Evolutionary conservation across 2,888 invertebrate genomes (phyloP), one percentile per base, ranked within the genome.

Genomic region (Erebia ligea): DNA sequence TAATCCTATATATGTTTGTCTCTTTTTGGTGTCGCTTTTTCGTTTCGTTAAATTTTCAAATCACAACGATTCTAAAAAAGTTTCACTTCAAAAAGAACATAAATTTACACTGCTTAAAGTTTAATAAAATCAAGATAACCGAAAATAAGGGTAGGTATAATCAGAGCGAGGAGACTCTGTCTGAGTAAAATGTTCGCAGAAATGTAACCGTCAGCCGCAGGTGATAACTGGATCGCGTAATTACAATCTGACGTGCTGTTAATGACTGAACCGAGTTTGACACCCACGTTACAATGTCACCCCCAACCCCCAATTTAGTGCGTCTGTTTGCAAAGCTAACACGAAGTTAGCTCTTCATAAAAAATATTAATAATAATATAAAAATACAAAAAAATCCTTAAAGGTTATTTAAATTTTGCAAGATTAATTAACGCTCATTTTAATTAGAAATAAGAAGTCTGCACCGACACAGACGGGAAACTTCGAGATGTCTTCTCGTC

Each of bases 201-300:
- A 83, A 81, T 77, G 80, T 75, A 79, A 78, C 82, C 87, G 92
- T 92, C 92, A 93, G 89, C 81, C 81, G 88, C 92, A 93, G 92
- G 92, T 93, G 92, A 90, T 90, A 88, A 84, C 87, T 80, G 86
- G 84, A 85, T 86, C 84, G 85, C 86, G 91, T 91, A 92, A 93
- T 92, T 92, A 93, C 86, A 88, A 90, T 86, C 83, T 89, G 88
- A 86, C 89, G 84, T 84, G 76, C 81, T 83, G 89, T 86, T 91
- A 90, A 90, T 92, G 89, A 88, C 85, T 80, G 82, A 81, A 83
- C 82, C 82, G 84, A 89, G 85, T 90, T 90, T 89, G 90, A 87
- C 86, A 84, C 84, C 79, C 79, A 77, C 77, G 50, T 45, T 70
- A 70, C 67, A 56, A 13, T 58, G 62, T 21, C 62, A 56, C 45